These are phyloP conservation scores for Atherinomorus stipes DNA, from an alignment of 2,113 vertebrate genomes.

Conservation along the genomic window DNA sequence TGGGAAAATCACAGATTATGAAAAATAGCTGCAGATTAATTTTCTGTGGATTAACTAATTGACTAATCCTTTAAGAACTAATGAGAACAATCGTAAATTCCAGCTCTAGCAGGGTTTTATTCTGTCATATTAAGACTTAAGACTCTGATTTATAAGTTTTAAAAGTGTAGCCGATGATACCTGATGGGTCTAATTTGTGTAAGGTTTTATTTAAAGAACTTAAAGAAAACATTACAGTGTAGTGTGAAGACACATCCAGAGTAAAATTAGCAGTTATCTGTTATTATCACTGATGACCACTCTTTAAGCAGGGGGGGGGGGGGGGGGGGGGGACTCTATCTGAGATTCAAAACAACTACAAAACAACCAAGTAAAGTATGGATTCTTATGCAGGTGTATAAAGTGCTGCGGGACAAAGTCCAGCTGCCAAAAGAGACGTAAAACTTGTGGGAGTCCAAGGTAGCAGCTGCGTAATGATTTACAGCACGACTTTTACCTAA, in stretches of 20 bases:
- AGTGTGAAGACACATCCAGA: background rate
- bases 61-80: constrained; percentile 17
- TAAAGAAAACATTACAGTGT: background rate
- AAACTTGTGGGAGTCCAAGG: constrained; percentile 40
- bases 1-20: background rate
- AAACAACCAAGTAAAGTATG: constrained; percentile 17
- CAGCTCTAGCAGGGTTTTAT: background rate
- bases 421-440: constrained; percentile 1
- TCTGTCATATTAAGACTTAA: background rate
- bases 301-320: background rate
- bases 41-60: constrained; percentile 13
- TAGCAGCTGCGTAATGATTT: constrained; percentile 6
- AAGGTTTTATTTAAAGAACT: background rate
- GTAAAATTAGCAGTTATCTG: background rate
- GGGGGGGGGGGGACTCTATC: too few relatives aligned
- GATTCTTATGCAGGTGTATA: background rate
- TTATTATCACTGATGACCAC: background rate
- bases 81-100: background rate
- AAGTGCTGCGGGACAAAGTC: constrained; percentile 15
- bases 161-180: background rate
- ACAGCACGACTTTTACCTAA: constrained; percentile 30
- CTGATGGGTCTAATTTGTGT: background rate
- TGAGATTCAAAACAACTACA: constrained; percentile 8
- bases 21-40: background rate
- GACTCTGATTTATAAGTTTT: background rate